phyloP scores from a whole-genome alignment of 2,888 invertebrate genomes.

The Phlogophora meticulosa region DNA sequence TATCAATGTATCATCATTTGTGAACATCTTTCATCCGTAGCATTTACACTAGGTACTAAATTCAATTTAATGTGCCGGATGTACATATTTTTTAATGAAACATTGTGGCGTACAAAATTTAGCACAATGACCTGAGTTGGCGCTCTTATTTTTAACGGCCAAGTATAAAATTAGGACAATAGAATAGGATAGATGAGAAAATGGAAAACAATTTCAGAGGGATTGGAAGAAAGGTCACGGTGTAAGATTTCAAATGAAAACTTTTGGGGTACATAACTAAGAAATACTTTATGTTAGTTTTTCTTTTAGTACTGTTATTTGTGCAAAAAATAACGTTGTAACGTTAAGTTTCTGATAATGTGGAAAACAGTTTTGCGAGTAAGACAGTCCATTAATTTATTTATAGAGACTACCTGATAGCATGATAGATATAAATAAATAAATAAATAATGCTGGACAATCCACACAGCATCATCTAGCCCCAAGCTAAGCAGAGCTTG shows the following conservation, averaged over 20 bases:
- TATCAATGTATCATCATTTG: background rate
- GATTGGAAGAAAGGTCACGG: slow-evolving; percentile 21
- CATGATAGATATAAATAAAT: too few relatives aligned
- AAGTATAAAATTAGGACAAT: slow-evolving; percentile 6
- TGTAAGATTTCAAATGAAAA: slow-evolving; percentile 19
- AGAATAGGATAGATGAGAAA: slow-evolving; percentile 10
- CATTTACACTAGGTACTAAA: background rate
- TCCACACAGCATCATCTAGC: too few relatives aligned
- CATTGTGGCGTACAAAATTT: background rate
- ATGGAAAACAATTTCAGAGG: slow-evolving; percentile 16
- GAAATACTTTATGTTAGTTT: background rate
- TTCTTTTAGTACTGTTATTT: background rate
- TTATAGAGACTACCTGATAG: too few relatives aligned
- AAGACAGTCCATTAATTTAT: too few relatives aligned
- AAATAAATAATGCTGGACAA: too few relatives aligned
- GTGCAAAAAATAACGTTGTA: too few relatives aligned
- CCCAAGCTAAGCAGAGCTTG: too few relatives aligned
- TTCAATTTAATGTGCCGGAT: background rate
- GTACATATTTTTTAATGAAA: background rate
- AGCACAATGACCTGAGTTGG: background rate
- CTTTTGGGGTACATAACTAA: slow-evolving; percentile 17
- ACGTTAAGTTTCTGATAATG: too few relatives aligned
- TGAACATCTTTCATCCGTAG: background rate
- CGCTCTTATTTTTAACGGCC: background rate
- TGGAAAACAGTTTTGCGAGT: too few relatives aligned